Evolutionary conservation across 1,140 invertebrate genomes (phyloP), one percentile per base, ranked within the genome.

Genomic region (Drusus annulatus): DNA sequence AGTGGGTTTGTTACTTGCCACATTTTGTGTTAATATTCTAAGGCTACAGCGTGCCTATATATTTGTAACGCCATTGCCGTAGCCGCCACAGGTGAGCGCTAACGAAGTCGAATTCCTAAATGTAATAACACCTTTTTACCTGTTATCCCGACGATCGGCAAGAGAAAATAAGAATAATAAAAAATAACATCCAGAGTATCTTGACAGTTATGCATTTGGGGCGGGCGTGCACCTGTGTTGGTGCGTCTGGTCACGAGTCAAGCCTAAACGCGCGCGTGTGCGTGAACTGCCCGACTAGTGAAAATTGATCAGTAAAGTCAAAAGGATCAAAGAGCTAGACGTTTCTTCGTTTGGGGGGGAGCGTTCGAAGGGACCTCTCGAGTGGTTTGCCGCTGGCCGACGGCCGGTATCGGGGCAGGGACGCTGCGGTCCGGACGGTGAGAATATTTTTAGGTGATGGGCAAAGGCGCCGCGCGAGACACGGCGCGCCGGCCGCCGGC

Each of bases 81-180:
- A n/a, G 21, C 23, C 51, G 25, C 31, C 6, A 15, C 80, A 81
- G 76, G 75, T 81, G 54, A 80, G 60, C 63, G 74, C 79, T 83
- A 83, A 83, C 81, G 81, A 83, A 83, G 75, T 73, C 78, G 74
- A 80, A 83, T 80, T 83, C 79, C 79, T 77, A 81, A 79, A 83
- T 83, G 81, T 83, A 83, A 83, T 83, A 80, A 83, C 82, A 80
- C 76, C 82, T 79, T 78, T 76, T 80, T 83, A 83, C 82, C 82
- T 83, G 82, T 81, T 83, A 83, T 81, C 82, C 82, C 52, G 82
- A 60, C 79, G 82, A 83, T 83, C 82, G 80, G 79, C 76, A 71
- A 51, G 79, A 71, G 31, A 80, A 80, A 23, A 78, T 36, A 36
- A 36, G 0, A 36, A 36, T n/a, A n/a, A n/a, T n/a, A n/a, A 65